Percentiles rank a stretch among this genome's conserved stretches.
Evolutionary conservation across 2,113 vertebrate genomes (phyloP).

Genomic region (Phalacrocorax pelagicus): DNA sequence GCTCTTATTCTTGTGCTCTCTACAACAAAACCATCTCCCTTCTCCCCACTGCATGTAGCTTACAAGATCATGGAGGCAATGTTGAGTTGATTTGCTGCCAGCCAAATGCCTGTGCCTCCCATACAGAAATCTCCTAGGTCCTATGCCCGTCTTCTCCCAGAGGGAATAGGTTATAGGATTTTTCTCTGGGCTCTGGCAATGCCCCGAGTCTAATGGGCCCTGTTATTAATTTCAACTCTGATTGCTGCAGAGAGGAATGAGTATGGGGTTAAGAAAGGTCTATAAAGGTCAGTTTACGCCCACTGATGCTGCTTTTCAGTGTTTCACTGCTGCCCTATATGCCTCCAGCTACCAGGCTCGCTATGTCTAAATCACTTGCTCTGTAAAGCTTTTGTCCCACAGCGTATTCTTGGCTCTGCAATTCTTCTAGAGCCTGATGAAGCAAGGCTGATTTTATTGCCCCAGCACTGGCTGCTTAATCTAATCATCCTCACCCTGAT

Average conservation of each 20-base stretch:
- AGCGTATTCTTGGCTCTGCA: neutral
- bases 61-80: neutral
- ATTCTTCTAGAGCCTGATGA: neutral
- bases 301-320: neutral
- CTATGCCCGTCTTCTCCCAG: neutral
- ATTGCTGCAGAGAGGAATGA: neutral
- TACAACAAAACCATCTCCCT: neutral
- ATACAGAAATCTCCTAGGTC: neutral
- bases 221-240: neutral
- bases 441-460: slow-evolving; percentile 29
- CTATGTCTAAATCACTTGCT: neutral
- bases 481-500: neutral
- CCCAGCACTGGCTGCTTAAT: slow-evolving; percentile 15
- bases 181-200: neutral
- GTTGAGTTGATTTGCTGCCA: neutral
- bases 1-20: neutral
- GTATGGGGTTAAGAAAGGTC: neutral
- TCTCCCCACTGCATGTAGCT: neutral
- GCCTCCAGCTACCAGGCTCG: neutral
- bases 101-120: neutral
- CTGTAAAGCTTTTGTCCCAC: neutral
- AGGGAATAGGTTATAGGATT: neutral
- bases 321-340: neutral
- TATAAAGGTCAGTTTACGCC: neutral
- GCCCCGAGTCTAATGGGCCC: neutral